Conservation (phyloP, 1,140 invertebrate species). For the Eurosta solidaginis region DNA sequence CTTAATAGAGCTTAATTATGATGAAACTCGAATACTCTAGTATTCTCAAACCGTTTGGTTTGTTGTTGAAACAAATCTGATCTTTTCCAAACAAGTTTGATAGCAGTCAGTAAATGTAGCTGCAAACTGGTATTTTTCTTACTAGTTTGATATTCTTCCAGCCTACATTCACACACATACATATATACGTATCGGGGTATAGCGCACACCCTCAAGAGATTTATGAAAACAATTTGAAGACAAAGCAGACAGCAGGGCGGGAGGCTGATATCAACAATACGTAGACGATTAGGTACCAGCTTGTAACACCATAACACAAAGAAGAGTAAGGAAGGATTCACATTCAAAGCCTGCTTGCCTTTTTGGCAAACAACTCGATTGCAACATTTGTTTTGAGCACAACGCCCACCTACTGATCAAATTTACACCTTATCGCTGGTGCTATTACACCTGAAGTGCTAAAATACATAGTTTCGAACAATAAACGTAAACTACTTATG, state of each 20-base stretch:
- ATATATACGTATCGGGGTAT: too few species aligned
- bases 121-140: too few species aligned
- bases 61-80: too few species aligned
- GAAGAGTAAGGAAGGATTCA: not conserved
- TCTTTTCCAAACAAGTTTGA: too few species aligned
- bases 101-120: too few species aligned
- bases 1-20: too few species aligned
- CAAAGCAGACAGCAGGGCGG: not conserved
- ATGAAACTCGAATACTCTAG: too few species aligned
- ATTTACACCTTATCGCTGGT: not conserved
- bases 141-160: too few species aligned
- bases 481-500: too few species aligned
- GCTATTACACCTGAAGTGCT: slow-evolving; percentile 5
- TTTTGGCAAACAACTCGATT: not conserved
- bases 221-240: not conserved
- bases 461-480: too few species aligned
- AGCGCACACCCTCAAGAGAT: not conserved
- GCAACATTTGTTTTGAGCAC: not conserved
- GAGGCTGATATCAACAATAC: not conserved
- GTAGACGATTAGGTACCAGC: not conserved
- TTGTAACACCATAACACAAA: not conserved
- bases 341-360: not conserved
- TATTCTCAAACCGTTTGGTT: too few species aligned
- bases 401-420: slow-evolving; percentile 18
- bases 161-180: not conserved